These are phyloP conservation scores for Archegozetes longisetosus DNA, from an alignment of 1,140 invertebrate species.

Conservation along the genomic window DNA sequence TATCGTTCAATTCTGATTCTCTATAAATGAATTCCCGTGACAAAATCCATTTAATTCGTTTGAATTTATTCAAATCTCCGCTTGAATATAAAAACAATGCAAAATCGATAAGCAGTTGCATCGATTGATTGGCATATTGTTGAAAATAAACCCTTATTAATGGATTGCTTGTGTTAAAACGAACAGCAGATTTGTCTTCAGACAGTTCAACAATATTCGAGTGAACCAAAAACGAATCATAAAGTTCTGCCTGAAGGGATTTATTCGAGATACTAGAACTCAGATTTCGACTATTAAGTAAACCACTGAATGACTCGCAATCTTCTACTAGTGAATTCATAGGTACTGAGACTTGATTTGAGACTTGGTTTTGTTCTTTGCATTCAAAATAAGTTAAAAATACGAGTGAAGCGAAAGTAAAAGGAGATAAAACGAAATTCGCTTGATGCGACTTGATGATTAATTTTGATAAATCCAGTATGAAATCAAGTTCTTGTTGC, in stretches of 20 bases:
- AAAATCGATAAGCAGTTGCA: slow-evolving; percentile 19
- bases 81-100: slow-evolving; percentile 7
- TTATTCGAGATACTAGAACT: neutral
- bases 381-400: neutral
- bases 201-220: slow-evolving; percentile 1
- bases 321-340: slow-evolving; percentile 35
- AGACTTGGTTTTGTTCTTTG: too few relatives aligned
- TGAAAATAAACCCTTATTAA: slow-evolving; percentile 14
- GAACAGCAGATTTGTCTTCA: neutral
- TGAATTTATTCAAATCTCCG: neutral
- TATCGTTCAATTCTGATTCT: neutral
- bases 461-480: slow-evolving; percentile 34
- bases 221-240: neutral
- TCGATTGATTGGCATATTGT: slow-evolving; percentile 21
- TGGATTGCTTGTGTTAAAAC: neutral
- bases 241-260: neutral
- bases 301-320: neutral
- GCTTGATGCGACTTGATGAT: slow-evolving; percentile 28
- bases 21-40: neutral
- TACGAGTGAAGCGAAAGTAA: slow-evolving; percentile 25
- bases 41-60: neutral
- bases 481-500: slow-evolving; percentile 1
- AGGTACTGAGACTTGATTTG: too few relatives aligned
- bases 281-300: neutral
- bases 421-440: slow-evolving; percentile 32